A percentile compares a stretch with the other conserved stretches of the same genome.
Conservation (phyloP, 2,113 vertebrate genomes). For the Anseranas semipalmata region DNA sequence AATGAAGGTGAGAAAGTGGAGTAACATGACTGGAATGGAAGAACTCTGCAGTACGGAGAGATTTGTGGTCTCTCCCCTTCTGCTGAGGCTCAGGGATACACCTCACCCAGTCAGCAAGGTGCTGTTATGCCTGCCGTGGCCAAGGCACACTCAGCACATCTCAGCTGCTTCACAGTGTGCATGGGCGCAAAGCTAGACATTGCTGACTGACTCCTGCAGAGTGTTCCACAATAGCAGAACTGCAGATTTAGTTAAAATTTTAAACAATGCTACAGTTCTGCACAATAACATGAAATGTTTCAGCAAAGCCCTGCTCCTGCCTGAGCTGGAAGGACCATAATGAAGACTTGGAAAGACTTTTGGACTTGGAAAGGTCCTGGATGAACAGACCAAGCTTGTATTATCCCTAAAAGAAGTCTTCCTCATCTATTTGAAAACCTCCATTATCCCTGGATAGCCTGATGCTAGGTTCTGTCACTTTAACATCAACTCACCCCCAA, state of each 20-base stretch:
- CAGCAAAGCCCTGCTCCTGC: neutral
- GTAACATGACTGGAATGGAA: neutral
- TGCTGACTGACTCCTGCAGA: neutral
- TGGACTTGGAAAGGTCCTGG: neutral
- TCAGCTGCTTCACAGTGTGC: neutral
- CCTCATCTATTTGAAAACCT: neutral
- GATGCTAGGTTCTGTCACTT: neutral
- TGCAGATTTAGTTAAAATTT: neutral
- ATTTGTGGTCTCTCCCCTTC: neutral
- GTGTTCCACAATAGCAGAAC: neutral
- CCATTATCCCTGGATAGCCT: neutral
- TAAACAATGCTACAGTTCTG: neutral
- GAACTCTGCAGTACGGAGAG: neutral
- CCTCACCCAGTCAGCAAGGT: neutral
- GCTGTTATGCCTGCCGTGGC: rapidly evolving
- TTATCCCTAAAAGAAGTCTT: neutral
- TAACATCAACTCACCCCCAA: neutral
- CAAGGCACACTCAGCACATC: neutral
- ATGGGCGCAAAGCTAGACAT: rapidly evolving
- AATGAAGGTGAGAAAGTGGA: neutral
- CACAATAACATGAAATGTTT: neutral
- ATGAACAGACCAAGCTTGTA: neutral
- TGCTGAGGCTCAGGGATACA: neutral
- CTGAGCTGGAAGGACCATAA: neutral
- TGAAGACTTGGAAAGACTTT: neutral